Base-by-base conservation (phyloP, 2,797 vertebrate genomes). In the Prunella strophiata region DNA sequence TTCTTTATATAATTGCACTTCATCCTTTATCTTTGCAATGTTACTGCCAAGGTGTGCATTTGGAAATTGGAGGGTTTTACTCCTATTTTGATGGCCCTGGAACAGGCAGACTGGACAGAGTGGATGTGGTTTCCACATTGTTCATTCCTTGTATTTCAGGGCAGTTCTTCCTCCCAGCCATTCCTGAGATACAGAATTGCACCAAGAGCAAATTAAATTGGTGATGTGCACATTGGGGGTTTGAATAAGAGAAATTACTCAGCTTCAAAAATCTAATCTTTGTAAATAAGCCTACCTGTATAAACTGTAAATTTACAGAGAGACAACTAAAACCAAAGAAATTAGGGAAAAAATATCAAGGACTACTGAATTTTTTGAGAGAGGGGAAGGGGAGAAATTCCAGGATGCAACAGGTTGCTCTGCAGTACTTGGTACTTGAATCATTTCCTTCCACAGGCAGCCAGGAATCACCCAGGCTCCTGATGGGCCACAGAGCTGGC, bases 341-440 rank as follows among this genome's bases (percentile, higher is more conserved):
- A 74, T n/a, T 30, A 17, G 17, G 55, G 22, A 10, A 66, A 83
- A 89, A 89, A 30, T 2, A 57, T 9, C 36, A 58, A 85, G 42
- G 30, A 20, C 47, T 21, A 8, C 14, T 42, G 32, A 7, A 36
- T 32, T 8, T 72, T 76, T 18, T 36, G 57, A 15, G 61, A 78
- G 51, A 36, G 23, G 13, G 17, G 2, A 75, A 50, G 42, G 42
- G 36, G 8, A 55, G n/a, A 45, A 90, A 84, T 52, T 16, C 29
- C 3, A 7, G 40, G 5, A 63, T 2, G 2, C 47, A 55, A 9
- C 8, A 2, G 14, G n/a, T 74, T 3, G 0, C 12, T 68, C 22
- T 71, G 43, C 43, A 75, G 27, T 25, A 7, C 55, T 62, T 43
- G 26, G 14, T 51, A 4, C 42, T 43, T 27, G 32, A 75, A n/a